Conservation (phyloP, 2,113 vertebrate genomes). For the Barbus barbus region DNA sequence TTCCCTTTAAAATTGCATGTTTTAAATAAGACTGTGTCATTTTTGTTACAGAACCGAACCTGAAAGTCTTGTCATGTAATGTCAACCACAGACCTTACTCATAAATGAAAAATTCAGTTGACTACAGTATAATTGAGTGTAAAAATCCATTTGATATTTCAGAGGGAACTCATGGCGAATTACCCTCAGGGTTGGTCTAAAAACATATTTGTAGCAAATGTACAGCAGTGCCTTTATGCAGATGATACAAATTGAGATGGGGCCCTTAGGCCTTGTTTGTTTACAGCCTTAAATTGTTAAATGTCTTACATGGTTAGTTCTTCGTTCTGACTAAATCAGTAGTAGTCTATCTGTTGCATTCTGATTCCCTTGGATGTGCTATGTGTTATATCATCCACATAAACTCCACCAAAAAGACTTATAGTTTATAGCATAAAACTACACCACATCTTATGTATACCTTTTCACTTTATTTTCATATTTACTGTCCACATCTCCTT, state of each 20-base stretch:
- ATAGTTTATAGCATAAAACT: too few relatives aligned
- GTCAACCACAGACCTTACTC: too few relatives aligned
- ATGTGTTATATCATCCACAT: neutral
- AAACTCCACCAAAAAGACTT: slow-evolving; percentile 14
- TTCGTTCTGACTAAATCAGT: neutral
- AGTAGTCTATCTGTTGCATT: neutral
- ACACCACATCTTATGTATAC: neutral
- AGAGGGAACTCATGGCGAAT: too few relatives aligned
- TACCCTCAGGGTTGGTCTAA: neutral
- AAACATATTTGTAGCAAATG: neutral
- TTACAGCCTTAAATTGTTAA: neutral
- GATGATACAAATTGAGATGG: too few relatives aligned
- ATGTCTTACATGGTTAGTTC: neutral
- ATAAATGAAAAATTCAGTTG: neutral
- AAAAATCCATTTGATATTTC: neutral
- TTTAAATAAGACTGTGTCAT: too few relatives aligned
- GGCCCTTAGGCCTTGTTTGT: too few relatives aligned
- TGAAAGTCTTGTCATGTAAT: too few relatives aligned
- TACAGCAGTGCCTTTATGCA: neutral
- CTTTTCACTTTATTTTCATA: neutral
- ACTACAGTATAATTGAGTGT: neutral
- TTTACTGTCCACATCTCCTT: neutral
- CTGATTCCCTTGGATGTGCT: neutral
- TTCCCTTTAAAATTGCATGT: too few relatives aligned
- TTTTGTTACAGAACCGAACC: too few relatives aligned